phyloP scores from a whole-genome alignment of 2,888 invertebrate genomes.

The Heteropelma amictum region DNA sequence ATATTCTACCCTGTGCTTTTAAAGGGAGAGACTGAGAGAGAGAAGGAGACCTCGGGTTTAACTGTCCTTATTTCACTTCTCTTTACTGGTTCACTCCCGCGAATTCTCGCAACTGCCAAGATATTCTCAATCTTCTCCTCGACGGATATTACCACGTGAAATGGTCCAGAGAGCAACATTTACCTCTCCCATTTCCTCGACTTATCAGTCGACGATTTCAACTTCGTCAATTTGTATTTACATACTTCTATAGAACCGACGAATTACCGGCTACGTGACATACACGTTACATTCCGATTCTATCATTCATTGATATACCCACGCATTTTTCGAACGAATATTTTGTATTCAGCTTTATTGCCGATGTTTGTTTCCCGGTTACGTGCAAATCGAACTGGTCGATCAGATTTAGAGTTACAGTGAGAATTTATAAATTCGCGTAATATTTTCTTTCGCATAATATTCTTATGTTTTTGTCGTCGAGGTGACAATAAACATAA shows the following conservation, averaged over 20 bases:
- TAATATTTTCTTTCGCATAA: too few relatives aligned
- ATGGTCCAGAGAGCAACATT: slow-evolving; percentile 32
- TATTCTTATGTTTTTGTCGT: too few relatives aligned
- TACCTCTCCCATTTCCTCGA: slow-evolving; percentile 38
- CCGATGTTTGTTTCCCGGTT: too few relatives aligned
- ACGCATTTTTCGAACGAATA: background rate
- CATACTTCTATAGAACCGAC: background rate
- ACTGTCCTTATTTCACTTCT: slow-evolving; percentile 14
- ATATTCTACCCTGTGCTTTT: slow-evolving; percentile 10
- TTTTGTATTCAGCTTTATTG: too few relatives aligned
- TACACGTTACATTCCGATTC: background rate
- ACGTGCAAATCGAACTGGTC: too few relatives aligned
- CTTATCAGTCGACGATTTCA: background rate
- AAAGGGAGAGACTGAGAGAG: background rate
- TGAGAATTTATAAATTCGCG: too few relatives aligned
- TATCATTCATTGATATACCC: background rate
- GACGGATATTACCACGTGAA: slow-evolving; percentile 49
- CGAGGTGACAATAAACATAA: too few relatives aligned
- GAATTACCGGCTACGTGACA: background rate
- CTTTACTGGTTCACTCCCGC: background rate
- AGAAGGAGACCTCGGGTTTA: too few relatives aligned
- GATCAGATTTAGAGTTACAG: too few relatives aligned
- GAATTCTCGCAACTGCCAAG: slow-evolving; percentile 30
- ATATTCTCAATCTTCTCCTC: slow-evolving; percentile 32
- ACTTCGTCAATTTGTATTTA: background rate